Evolutionary conservation across 2,113 vertebrate species (phyloP), one percentile per base, ranked within the genome.

Genomic region (Malurus elegans): DNA sequence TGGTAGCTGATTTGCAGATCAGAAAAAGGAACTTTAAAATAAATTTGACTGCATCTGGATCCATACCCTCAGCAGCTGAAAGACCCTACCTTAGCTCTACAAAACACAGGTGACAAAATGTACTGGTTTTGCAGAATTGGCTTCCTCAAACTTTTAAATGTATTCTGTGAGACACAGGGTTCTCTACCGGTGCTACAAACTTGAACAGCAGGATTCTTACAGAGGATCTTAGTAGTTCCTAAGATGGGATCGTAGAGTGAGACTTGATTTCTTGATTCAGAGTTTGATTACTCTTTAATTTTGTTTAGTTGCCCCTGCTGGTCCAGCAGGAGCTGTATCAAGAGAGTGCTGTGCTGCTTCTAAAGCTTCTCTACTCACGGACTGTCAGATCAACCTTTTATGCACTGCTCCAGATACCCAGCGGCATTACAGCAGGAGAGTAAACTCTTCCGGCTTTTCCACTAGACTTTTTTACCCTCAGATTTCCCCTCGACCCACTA

Each of bases 221-320:
- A 47, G n/a, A 71, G 8, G 14, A 17, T 40, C 31, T 69, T 18
- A 14, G 34, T n/a, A 57, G 19, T 16, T 65, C 40, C 36, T 21
- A 53, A 14, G 1, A 79, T 0, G 0, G 28, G 32, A 47, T 11
- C 9, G 21, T 56, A 58, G 18, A 71, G 10, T 48, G 62, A 57
- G 19, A 29, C 18, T 11, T 56, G 13, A 19, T 74, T 64, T 81
- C 51, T 78, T 66, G 12, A 58, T 73, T 86, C 21, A 60, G 26
- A 44, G 6, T 50, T 42, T 57, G 25, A 36, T 73, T 57, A 11
- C 15, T 36, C 26, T 72, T 83, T 42, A 12, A 48, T 88, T 88
- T 57, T 4, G 2, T 58, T 32, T 18, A 20, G 3, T 31, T 80
- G 26, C 25, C 47, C 42, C 70, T 72, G 65, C 17, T 62, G n/a